A percentile compares a stretch with the other conserved stretches of the same genome.
Conservation (phyloP, 2,113 vertebrate genomes). For the Nicator chloris region DNA sequence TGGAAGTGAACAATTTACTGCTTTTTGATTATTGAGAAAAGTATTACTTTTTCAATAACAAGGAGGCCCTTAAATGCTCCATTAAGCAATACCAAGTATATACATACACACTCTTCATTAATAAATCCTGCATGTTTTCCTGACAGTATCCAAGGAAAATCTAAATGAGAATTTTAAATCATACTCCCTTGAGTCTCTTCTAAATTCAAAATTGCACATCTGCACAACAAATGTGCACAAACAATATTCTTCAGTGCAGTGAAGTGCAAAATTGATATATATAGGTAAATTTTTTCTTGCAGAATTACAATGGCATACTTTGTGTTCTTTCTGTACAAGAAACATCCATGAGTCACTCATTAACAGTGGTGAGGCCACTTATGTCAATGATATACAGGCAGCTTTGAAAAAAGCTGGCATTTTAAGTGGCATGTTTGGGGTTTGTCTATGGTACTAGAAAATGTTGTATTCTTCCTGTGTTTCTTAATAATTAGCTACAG, state of each 20-base stretch:
- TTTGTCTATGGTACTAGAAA: neutral
- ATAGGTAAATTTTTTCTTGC: neutral
- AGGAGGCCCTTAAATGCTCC: neutral
- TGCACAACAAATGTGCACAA: neutral
- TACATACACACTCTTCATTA: neutral
- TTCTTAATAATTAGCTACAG: neutral
- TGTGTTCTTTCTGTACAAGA: neutral
- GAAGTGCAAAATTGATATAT: neutral
- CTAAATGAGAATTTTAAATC: neutral
- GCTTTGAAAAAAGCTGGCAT: neutral
- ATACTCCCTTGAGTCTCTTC: neutral
- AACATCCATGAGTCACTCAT: constrained; percentile 38
- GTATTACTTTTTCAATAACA: neutral
- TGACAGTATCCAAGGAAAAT: neutral
- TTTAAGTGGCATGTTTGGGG: neutral
- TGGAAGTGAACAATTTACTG: neutral
- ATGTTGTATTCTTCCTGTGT: neutral
- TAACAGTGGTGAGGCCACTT: neutral
- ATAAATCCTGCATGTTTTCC: neutral
- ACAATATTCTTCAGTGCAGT: neutral
- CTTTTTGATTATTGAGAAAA: neutral
- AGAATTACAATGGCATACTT: neutral
- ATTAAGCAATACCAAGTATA: neutral
- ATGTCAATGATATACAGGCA: neutral
- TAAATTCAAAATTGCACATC: neutral